These are phyloP conservation scores for Drosophila asahinai DNA, from an alignment of 1,140 invertebrate species.

Conservation along the genomic window DNA sequence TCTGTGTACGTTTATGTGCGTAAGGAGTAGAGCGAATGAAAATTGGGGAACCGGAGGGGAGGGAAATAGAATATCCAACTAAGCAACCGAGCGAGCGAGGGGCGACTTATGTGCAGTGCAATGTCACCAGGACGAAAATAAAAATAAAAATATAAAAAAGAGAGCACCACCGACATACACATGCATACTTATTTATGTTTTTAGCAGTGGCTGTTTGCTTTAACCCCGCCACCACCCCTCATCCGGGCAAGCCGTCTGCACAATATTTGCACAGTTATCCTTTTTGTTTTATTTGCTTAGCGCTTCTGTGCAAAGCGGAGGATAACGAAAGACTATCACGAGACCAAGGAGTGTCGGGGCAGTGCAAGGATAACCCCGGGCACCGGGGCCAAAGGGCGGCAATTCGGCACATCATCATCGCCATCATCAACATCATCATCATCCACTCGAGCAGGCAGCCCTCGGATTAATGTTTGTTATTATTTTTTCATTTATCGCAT, in stretches of 20 bases:
- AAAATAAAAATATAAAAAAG: slow-evolving; percentile 27
- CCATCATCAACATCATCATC: slow-evolving; percentile 46
- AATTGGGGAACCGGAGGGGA: slow-evolving; percentile 50
- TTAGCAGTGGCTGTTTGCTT: slow-evolving; percentile 46
- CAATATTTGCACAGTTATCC: slow-evolving; percentile 81
- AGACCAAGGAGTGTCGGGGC: slow-evolving; percentile 59
- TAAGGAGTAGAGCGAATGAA: slow-evolving; percentile 48
- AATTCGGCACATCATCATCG: slow-evolving; percentile 58
- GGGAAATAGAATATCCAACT: slow-evolving; percentile 29
- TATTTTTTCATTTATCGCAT: slow-evolving; percentile 78
- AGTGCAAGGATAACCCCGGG: slow-evolving; percentile 40
- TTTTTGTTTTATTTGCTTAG: slow-evolving; percentile 84
- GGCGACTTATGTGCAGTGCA: slow-evolving; percentile 55
- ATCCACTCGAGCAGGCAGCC: slow-evolving; percentile 63
- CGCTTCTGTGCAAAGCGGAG: slow-evolving; percentile 76
- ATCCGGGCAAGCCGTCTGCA: slow-evolving; percentile 37
- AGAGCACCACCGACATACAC: slow-evolving; percentile 11
- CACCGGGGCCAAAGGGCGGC: slow-evolving; percentile 26
- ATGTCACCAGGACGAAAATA: slow-evolving; percentile 64
- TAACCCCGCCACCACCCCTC: slow-evolving; percentile 16
- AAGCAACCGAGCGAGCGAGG: slow-evolving; percentile 29
- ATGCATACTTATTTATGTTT: slow-evolving; percentile 54
- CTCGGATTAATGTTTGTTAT: slow-evolving; percentile 76
- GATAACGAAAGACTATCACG: slow-evolving; percentile 66
- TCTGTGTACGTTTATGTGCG: slow-evolving; percentile 20